These are phyloP conservation scores for Leptopterna dolabrata DNA, from an alignment of 2,888 invertebrate genomes.

Conservation along the genomic window DNA sequence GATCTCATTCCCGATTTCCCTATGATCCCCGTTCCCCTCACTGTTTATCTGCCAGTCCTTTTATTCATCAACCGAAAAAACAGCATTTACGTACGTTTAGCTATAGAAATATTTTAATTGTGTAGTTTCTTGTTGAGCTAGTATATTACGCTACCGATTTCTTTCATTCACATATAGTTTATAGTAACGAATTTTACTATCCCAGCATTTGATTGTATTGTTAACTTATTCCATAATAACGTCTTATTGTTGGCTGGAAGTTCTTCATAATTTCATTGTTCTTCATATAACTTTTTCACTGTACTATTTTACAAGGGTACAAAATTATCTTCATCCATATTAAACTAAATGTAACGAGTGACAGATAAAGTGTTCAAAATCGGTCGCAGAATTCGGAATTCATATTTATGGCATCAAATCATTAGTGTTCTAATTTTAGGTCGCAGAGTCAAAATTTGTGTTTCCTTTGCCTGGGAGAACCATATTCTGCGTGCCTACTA, in stretches of 20 bases:
- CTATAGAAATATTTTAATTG: neutral
- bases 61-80: neutral
- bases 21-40: neutral
- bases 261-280: neutral
- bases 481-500: no score
- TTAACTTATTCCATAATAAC: neutral
- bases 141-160: neutral
- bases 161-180: neutral
- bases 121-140: neutral
- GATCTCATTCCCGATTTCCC: neutral
- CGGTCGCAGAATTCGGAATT: no score
- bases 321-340: neutral
- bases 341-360: no score
- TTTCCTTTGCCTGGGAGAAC: no score
- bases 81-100: neutral
- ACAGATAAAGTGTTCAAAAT: no score
- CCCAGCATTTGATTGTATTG: neutral
- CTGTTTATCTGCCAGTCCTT: neutral
- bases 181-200: neutral
- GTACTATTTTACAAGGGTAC: neutral
- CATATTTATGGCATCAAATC: no score
- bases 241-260: neutral
- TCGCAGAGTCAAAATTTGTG: no score
- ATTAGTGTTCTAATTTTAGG: no score
- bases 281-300: neutral